Evolutionary conservation across 2,888 invertebrate species (phyloP).

Genomic region (Stenchaetothrips biformis): DNA sequence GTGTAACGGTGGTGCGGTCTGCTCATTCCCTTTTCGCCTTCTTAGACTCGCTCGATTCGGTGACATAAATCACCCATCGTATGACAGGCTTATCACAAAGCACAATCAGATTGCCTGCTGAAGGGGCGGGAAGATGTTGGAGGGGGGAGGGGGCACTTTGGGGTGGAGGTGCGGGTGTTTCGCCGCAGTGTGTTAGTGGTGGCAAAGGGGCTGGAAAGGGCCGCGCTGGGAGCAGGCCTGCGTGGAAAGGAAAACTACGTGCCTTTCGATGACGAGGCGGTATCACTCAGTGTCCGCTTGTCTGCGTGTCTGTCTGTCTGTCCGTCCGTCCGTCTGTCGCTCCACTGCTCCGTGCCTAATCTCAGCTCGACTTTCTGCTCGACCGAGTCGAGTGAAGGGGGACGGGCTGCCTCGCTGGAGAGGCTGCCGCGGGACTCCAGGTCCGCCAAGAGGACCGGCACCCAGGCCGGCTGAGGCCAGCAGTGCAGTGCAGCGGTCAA

Average conservation of each 20-base stretch:
- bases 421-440: background rate
- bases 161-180: background rate
- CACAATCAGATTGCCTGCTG: constrained; percentile 2
- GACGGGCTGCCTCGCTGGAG: background rate
- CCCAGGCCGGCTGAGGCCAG: background rate
- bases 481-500: no score
- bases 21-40: background rate
- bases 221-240: no score
- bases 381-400: background rate
- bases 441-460: background rate
- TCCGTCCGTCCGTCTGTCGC: background rate
- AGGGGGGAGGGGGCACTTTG: background rate
- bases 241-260: no score
- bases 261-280: no score
- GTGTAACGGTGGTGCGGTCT: no score
- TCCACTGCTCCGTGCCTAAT: background rate
- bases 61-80: constrained; percentile 7
- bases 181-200: no score
- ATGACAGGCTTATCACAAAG: constrained; percentile 8
- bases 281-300: background rate
- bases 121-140: background rate
- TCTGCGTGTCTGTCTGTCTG: background rate
- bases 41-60: background rate
- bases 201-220: no score
- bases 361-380: background rate